Evolutionary conservation across 2,113 vertebrate species (phyloP).

Genomic region (Syrrhaptes paradoxus): DNA sequence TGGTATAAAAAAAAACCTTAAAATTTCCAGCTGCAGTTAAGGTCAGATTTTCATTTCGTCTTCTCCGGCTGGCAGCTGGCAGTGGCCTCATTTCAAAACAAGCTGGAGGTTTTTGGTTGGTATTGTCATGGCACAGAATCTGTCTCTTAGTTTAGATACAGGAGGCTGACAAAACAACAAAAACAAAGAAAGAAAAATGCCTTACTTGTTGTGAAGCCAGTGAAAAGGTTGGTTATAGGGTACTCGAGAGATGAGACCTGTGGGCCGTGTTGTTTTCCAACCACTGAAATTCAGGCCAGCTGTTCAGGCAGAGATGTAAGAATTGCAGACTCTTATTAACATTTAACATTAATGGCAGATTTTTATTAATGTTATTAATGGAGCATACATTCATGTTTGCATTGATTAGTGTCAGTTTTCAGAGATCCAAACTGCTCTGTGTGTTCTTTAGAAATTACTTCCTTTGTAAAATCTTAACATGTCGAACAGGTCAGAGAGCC

Average conservation of each 20-base stretch:
- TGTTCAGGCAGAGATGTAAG: not conserved
- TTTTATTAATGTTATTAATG: not conserved
- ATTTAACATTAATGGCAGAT: not conserved
- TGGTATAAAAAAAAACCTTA: not conserved
- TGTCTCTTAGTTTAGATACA: not conserved
- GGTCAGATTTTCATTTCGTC: not conserved
- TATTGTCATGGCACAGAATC: not conserved
- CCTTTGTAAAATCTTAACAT: not conserved
- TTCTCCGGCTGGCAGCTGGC: not conserved
- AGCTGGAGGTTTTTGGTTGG: not conserved
- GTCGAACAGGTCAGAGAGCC: not conserved
- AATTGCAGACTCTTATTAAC: not conserved
- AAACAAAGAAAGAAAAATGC: not conserved
- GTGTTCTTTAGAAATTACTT: not conserved
- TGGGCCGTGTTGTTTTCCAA: not conserved
- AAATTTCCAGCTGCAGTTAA: conserved; percentile 21
- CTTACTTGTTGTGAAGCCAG: not conserved
- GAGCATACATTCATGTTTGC: not conserved
- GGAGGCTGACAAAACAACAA: not conserved
- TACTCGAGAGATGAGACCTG: not conserved
- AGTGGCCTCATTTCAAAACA: not conserved
- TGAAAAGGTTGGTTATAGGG: not conserved
- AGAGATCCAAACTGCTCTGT: not conserved
- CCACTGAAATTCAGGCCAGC: not conserved
- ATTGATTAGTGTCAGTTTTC: not conserved